phyloP scores from a whole-genome alignment of 2,888 invertebrate species.

The Tetranychus truncatus region DNA sequence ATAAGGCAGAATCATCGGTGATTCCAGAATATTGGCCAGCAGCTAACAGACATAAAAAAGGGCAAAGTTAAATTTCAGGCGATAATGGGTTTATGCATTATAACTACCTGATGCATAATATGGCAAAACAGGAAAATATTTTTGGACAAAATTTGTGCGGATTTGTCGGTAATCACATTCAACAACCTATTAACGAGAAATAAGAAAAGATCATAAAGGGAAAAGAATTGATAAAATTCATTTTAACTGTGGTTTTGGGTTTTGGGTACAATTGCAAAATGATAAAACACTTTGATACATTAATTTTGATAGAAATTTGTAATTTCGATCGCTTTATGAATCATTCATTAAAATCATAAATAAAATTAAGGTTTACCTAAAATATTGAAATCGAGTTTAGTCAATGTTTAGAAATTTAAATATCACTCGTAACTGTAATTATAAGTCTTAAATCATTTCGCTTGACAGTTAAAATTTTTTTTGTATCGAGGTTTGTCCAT shows the following conservation, averaged over 20 bases:
- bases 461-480: neutral
- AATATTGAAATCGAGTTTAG: too few species aligned
- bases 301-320: too few species aligned
- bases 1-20: constrained; percentile 16
- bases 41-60: neutral
- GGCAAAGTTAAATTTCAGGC: neutral
- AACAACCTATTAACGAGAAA: constrained; percentile 31
- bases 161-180: constrained; percentile 34
- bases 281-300: too few species aligned
- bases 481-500: neutral
- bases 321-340: too few species aligned
- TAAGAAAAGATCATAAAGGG: constrained; percentile 11
- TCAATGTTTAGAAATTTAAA: too few species aligned
- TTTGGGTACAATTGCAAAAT: too few species aligned
- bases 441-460: too few species aligned
- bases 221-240: too few species aligned
- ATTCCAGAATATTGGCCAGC: neutral
- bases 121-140: constrained; percentile 31
- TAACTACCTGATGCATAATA: neutral
- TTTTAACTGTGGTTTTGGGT: too few species aligned
- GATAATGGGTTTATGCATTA: neutral
- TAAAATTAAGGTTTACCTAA: too few species aligned
- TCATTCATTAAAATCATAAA: too few species aligned
- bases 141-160: constrained; percentile 32
- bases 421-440: too few species aligned